phyloP scores from a whole-genome alignment of 2,113 vertebrate species.

The Chauna torquata region DNA sequence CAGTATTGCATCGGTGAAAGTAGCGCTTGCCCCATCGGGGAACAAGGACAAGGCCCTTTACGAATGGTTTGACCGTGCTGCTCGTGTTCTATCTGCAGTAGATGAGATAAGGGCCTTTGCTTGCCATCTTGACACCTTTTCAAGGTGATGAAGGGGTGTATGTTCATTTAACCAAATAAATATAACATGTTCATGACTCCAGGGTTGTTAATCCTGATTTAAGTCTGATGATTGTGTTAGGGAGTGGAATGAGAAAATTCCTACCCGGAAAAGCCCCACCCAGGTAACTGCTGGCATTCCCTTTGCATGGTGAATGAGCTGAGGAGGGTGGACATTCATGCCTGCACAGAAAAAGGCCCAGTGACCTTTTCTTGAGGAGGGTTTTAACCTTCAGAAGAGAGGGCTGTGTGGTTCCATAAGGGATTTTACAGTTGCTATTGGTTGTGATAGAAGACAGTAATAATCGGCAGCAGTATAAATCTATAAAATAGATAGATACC shows the following conservation, averaged over 20 bases:
- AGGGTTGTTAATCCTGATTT: not conserved
- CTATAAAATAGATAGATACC: not conserved
- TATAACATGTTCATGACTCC: not conserved
- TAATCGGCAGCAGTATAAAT: not conserved
- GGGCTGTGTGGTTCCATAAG: not conserved
- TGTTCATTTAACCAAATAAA: not conserved
- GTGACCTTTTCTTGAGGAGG: not conserved
- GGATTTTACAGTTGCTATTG: not conserved
- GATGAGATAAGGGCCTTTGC: not conserved
- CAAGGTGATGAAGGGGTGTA: not conserved
- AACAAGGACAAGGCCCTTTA: not conserved
- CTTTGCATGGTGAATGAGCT: not conserved
- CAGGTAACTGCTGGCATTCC: not conserved
- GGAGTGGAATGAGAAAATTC: not conserved
- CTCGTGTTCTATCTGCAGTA: not conserved
- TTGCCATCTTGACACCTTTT: not conserved
- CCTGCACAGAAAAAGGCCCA: not conserved
- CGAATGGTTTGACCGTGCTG: rapidly evolving
- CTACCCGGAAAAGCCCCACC: not conserved
- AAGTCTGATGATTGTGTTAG: not conserved
- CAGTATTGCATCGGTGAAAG: not conserved
- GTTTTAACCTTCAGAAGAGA: not conserved
- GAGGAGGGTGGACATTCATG: not conserved
- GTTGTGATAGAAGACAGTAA: not conserved
- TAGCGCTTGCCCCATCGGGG: not conserved